Conservation (phyloP, 1,140 invertebrate species). For the Brevipalpus yothersi region DNA sequence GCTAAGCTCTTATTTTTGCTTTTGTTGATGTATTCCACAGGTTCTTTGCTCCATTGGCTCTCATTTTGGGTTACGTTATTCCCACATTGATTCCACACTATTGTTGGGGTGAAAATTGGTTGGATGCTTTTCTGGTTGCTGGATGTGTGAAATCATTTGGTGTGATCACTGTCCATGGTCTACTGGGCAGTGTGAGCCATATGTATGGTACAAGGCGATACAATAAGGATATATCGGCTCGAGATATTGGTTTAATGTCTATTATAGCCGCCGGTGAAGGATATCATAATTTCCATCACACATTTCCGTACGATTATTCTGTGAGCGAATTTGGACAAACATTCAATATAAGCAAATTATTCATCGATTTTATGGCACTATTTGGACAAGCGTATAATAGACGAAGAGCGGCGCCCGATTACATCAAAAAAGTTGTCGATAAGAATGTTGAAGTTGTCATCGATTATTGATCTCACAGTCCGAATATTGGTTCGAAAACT, state of each 20-base stretch:
- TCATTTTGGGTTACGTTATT: slow-evolving; percentile 44
- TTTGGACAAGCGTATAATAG: slow-evolving; percentile 30
- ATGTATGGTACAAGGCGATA: slow-evolving; percentile 23
- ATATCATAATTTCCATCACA: slow-evolving; percentile 11
- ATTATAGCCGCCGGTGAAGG: slow-evolving; percentile 29
- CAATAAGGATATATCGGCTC: slow-evolving; percentile 24
- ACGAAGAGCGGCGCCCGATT: slow-evolving; percentile 13
- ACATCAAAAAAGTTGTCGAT: not conserved
- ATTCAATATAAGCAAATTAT: slow-evolving; percentile 25
- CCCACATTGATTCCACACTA: slow-evolving; percentile 57
- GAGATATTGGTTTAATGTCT: slow-evolving; percentile 25
- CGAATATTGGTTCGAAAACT: no score
- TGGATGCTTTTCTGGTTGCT: slow-evolving; percentile 50
- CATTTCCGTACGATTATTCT: slow-evolving; percentile 80
- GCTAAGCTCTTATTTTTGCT: not conserved
- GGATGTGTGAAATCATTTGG: slow-evolving; percentile 16
- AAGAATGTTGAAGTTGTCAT: not conserved
- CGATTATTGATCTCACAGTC: no score
- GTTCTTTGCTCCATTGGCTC: not conserved
- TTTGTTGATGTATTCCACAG: not conserved
- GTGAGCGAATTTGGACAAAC: slow-evolving; percentile 51
- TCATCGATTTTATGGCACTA: slow-evolving; percentile 32
- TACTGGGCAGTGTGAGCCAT: slow-evolving; percentile 20
- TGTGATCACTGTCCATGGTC: not conserved
- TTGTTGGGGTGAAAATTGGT: slow-evolving; percentile 52